Evolutionary conservation across 2,113 vertebrate genomes (phyloP).

Genomic region (Cynopterus brachyotis): DNA sequence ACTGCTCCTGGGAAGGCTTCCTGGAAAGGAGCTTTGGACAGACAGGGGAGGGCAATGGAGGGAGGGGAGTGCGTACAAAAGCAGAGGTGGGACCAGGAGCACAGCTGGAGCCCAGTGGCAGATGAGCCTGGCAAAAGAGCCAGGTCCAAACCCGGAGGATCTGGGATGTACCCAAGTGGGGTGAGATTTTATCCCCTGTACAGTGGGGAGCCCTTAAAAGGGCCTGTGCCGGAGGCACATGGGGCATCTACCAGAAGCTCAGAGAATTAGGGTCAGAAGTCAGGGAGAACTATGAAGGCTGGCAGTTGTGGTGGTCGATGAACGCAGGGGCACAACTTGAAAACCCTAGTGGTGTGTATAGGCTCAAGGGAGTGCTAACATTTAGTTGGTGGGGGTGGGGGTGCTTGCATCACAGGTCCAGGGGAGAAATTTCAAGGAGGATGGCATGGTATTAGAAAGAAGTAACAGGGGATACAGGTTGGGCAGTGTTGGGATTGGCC

Average conservation of each 20-base stretch:
- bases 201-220: background rate
- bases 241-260: background rate
- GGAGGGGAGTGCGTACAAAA: background rate
- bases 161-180: background rate
- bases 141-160: background rate
- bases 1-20: background rate
- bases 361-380: background rate
- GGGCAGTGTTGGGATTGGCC: background rate
- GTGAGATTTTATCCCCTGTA: background rate
- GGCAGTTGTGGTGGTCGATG: background rate
- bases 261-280: background rate
- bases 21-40: background rate
- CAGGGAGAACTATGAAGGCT: background rate
- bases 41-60: background rate
- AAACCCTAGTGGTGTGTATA: background rate
- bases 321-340: background rate
- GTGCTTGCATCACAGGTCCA: background rate
- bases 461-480: background rate
- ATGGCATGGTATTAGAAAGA: background rate
- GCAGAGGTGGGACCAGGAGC: background rate
- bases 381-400: background rate
- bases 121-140: background rate
- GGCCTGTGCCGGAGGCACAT: rapidly evolving
- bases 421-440: background rate
- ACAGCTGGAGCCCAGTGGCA: background rate